These are phyloP conservation scores for Ellobius talpinus DNA, from an alignment of 2,113 vertebrate genomes.

Conservation along the genomic window DNA sequence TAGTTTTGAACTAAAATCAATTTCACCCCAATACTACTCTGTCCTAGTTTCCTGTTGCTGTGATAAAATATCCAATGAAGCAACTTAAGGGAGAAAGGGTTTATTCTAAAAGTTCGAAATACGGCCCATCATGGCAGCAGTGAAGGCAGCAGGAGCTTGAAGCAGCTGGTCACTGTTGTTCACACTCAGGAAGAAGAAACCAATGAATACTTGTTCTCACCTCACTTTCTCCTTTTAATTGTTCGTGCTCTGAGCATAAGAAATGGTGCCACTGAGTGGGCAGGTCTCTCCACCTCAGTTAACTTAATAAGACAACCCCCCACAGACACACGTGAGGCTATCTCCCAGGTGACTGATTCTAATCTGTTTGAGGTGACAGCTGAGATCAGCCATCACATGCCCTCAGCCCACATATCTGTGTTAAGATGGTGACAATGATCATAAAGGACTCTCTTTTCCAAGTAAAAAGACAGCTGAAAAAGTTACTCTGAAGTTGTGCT, in stretches of 20 bases:
- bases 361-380: not conserved
- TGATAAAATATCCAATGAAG: not conserved
- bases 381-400: not conserved
- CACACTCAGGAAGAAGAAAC: not conserved
- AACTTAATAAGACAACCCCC: not conserved
- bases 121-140: not conserved
- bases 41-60: not conserved
- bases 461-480: not conserved
- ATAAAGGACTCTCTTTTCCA: not conserved
- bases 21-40: not conserved
- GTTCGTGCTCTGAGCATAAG: not conserved
- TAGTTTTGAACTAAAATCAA: not conserved
- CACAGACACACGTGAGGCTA: not conserved
- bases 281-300: not conserved
- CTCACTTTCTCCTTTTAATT: not conserved
- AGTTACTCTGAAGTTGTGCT: no score
- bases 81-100: not conserved
- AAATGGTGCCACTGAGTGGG: not conserved
- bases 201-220: not conserved
- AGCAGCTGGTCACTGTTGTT: not conserved
- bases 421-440: not conserved
- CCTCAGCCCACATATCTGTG: not conserved
- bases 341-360: no score
- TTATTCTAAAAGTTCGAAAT: not conserved
- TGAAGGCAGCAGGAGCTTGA: not conserved